phyloP scores from a whole-genome alignment of 2,113 vertebrate genomes.

The Apodemus sylvaticus region DNA sequence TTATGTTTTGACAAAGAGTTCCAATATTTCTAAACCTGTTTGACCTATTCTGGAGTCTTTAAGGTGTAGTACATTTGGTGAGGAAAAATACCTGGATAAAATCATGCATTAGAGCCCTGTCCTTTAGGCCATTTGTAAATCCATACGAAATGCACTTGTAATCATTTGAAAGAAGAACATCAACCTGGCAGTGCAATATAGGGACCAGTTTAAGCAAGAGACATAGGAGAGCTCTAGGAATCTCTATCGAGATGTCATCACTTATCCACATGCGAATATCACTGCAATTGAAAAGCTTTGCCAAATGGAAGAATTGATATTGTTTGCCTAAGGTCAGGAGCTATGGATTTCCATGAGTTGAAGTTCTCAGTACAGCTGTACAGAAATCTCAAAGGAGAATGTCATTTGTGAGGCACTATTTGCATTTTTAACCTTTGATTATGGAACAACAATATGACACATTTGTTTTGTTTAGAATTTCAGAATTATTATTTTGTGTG shows the following conservation, averaged over 20 bases:
- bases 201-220: conserved; percentile 58
- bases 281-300: conserved; percentile 40
- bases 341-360: neutral
- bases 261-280: conserved; percentile 51
- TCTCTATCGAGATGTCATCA: conserved; percentile 52
- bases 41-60: neutral
- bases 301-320: conserved; percentile 29
- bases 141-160: neutral
- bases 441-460: neutral
- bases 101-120: neutral
- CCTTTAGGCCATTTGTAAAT: conserved; percentile 39
- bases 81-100: neutral
- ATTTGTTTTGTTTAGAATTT: conserved; percentile 27
- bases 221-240: conserved; percentile 49
- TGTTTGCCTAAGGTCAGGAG: conserved; percentile 40
- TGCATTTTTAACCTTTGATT: conserved; percentile 22
- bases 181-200: conserved; percentile 38
- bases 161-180: neutral
- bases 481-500: neutral
- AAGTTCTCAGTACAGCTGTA: neutral
- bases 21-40: neutral
- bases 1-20: neutral
- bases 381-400: conserved; percentile 8
- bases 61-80: neutral
- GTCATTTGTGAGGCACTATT: neutral